Percentiles rank a stretch among this genome's conserved stretches.
Conservation (phyloP, 2,113 vertebrate species). For the Junco hyemalis region DNA sequence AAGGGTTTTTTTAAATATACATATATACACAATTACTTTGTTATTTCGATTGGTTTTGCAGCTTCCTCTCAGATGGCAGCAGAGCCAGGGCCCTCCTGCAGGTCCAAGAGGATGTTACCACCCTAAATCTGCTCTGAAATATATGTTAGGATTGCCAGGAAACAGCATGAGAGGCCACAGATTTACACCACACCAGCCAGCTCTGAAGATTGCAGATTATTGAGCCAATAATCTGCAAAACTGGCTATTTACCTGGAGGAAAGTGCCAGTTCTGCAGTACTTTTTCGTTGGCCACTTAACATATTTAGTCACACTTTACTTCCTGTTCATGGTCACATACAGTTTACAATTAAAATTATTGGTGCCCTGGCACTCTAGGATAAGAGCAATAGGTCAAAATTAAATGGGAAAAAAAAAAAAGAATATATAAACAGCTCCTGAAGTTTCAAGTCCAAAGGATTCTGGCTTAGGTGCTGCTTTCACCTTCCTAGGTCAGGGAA, state of each 20-base stretch:
- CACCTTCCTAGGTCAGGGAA: not conserved
- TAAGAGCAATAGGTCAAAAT: not conserved
- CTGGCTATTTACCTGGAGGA: not conserved
- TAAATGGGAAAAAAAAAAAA: not conserved
- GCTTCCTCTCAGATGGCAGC: not conserved
- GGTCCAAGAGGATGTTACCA: not conserved
- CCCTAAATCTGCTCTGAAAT: not conserved
- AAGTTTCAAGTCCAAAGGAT: not conserved
- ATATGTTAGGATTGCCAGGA: not conserved
- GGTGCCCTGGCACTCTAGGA: not conserved
- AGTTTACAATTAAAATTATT: not conserved
- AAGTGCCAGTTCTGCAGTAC: not conserved
- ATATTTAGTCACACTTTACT: not conserved
- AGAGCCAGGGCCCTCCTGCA: not conserved
- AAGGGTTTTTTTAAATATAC: not conserved
- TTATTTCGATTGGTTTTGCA: not conserved
- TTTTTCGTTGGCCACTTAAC: not conserved
- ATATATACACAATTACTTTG: fast-evolving
- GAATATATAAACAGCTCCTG: not conserved
- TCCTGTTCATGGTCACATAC: not conserved
- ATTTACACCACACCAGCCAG: not conserved
- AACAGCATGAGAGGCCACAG: not conserved
- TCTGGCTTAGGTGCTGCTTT: not conserved
- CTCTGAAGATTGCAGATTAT: not conserved
- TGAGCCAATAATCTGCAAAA: not conserved